Evolutionary conservation across 2,888 invertebrate genomes (phyloP).

Genomic region (Hofmannophila pseudospretella): DNA sequence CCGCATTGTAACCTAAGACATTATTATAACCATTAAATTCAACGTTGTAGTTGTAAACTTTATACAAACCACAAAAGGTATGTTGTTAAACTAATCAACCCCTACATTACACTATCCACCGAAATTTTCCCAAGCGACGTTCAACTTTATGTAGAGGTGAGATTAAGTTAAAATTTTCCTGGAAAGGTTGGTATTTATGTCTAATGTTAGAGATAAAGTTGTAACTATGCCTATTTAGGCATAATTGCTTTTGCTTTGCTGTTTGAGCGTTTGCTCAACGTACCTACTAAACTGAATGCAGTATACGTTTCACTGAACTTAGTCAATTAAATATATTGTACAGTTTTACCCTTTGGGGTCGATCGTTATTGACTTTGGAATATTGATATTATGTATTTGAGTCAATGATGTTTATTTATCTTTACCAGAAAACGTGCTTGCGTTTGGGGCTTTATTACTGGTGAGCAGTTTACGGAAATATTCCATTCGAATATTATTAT

Average conservation of each 20-base stretch:
- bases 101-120: neutral
- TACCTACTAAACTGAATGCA: too few species aligned
- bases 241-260: conserved; percentile 2
- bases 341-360: neutral
- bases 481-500: too few species aligned
- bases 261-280: neutral
- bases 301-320: neutral
- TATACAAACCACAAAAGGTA: neutral
- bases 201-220: neutral
- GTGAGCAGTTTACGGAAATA: too few species aligned
- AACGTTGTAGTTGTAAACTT: neutral
- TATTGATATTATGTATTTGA: too few species aligned
- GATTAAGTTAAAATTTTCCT: neutral
- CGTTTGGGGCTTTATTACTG: too few species aligned
- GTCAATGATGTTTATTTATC: too few species aligned
- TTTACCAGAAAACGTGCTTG: too few species aligned
- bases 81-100: conserved; percentile 1
- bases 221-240: conserved; percentile 1
- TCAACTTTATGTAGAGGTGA: neutral
- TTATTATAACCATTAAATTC: neutral
- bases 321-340: neutral
- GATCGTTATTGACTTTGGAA: too few species aligned
- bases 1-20: too few species aligned
- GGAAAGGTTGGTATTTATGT: neutral
- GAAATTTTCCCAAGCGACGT: neutral